These are phyloP conservation scores for Megaceryle maxima DNA, from an alignment of 2,113 vertebrate species.

Conservation along the genomic window DNA sequence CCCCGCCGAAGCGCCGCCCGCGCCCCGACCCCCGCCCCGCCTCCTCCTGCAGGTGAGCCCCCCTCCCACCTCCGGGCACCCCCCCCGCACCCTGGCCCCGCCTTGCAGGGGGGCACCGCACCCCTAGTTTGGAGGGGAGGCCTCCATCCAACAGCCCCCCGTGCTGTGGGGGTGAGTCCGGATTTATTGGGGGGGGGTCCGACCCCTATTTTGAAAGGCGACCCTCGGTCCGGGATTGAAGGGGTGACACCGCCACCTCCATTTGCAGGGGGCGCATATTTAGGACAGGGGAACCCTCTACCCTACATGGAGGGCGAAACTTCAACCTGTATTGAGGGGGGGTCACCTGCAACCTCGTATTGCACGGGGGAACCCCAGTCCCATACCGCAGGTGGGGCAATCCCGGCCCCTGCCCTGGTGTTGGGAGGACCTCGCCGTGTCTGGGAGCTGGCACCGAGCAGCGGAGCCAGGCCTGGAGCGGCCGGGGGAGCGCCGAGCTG, in stretches of 20 bases:
- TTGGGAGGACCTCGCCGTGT: not conserved
- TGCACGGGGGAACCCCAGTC: not conserved
- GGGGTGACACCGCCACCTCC: not conserved
- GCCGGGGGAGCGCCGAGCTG: too few relatives aligned
- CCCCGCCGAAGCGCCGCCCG: too few relatives aligned
- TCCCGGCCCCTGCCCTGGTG: not conserved
- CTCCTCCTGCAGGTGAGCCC: too few relatives aligned
- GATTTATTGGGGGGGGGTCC: not conserved
- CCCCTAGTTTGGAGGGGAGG: too few relatives aligned
- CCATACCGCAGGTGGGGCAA: not conserved
- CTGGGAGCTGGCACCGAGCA: not conserved
- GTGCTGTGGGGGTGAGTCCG: not conserved
- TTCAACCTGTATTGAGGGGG: not conserved
- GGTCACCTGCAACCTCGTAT: not conserved
- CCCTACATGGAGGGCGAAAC: not conserved
- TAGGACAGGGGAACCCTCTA: not conserved
- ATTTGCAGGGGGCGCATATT: too few relatives aligned
- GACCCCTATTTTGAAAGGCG: constrained; percentile 7
- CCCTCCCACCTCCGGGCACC: not conserved
- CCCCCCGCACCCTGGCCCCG: not conserved
- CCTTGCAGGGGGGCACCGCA: too few relatives aligned
- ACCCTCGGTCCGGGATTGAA: constrained; percentile 21
- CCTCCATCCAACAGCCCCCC: not conserved
- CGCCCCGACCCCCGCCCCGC: too few relatives aligned
- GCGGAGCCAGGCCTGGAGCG: not conserved